Conservation (phyloP, 2,113 vertebrate species). For the Numenius arquata region DNA sequence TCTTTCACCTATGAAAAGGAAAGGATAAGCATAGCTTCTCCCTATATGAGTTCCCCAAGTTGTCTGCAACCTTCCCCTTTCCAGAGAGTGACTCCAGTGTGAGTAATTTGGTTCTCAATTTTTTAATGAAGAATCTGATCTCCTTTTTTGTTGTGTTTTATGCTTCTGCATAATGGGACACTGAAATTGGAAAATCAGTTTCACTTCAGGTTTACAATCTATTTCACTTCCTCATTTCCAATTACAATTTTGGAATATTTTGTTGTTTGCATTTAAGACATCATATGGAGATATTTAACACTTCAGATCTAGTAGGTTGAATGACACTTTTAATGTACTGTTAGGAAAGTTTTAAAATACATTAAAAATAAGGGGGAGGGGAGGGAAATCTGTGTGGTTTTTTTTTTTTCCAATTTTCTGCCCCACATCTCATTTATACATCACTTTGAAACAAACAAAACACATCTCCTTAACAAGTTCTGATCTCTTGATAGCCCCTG, state of each 20-base stretch:
- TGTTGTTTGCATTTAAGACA: slow-evolving; percentile 1
- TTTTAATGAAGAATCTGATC: slow-evolving; percentile 39
- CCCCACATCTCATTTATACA: background rate
- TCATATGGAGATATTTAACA: slow-evolving; percentile 21
- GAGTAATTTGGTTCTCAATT: background rate
- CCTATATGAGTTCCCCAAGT: background rate
- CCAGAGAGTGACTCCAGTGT: background rate
- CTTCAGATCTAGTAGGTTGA: background rate
- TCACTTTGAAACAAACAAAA: background rate
- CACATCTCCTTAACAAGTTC: background rate
- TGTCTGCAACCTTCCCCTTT: background rate
- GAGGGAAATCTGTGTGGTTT: too few species aligned
- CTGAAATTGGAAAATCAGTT: slow-evolving; percentile 26
- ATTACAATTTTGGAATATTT: slow-evolving; percentile 31
- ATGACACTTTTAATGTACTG: background rate
- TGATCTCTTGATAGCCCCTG: background rate
- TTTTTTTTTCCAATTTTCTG: background rate
- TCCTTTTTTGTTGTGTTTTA: background rate
- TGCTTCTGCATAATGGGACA: background rate
- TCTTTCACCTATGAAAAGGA: background rate
- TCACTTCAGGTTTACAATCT: slow-evolving; percentile 43
- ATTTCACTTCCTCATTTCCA: slow-evolving; percentile 31
- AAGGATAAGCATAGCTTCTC: background rate
- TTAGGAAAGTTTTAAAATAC: background rate
- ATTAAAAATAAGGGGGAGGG: background rate